Conservation (phyloP, 2,113 vertebrate genomes). For the Deroptyus accipitrinus region DNA sequence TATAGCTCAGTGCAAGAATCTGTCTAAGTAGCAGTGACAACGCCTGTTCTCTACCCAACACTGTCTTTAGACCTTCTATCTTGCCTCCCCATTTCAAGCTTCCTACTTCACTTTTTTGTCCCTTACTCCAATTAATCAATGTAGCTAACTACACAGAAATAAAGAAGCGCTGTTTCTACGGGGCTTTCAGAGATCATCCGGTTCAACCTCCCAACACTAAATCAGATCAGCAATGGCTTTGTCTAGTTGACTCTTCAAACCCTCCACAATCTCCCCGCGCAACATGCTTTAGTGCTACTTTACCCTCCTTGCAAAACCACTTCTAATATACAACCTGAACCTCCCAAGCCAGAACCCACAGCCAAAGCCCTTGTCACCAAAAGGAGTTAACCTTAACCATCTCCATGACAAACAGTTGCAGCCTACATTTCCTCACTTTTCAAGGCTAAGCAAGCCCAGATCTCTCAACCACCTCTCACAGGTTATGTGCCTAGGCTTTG, state of each 20-base stretch:
- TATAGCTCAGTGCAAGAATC: not conserved
- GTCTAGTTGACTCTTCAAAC: not conserved
- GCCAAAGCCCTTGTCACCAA: not conserved
- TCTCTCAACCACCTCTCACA: not conserved
- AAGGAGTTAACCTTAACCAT: not conserved
- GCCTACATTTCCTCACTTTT: not conserved
- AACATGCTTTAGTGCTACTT: not conserved
- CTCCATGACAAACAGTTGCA: not conserved
- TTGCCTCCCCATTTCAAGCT: not conserved
- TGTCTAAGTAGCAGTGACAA: not conserved
- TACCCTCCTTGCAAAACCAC: not conserved
- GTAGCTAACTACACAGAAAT: not conserved
- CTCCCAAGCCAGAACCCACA: not conserved
- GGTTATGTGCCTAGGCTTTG: not conserved
- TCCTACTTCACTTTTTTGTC: not conserved
- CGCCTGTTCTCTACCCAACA: not conserved
- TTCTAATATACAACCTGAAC: not conserved
- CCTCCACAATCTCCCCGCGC: not conserved
- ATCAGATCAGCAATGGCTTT: not conserved
- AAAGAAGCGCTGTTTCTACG: not conserved
- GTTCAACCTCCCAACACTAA: not conserved
- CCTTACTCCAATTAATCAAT: not conserved
- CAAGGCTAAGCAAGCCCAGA: not conserved
- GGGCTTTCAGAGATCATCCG: accelerated
- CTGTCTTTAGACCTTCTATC: not conserved